Conservation (phyloP, 2,888 invertebrate genomes). For the Sabatieria punctata region DNA sequence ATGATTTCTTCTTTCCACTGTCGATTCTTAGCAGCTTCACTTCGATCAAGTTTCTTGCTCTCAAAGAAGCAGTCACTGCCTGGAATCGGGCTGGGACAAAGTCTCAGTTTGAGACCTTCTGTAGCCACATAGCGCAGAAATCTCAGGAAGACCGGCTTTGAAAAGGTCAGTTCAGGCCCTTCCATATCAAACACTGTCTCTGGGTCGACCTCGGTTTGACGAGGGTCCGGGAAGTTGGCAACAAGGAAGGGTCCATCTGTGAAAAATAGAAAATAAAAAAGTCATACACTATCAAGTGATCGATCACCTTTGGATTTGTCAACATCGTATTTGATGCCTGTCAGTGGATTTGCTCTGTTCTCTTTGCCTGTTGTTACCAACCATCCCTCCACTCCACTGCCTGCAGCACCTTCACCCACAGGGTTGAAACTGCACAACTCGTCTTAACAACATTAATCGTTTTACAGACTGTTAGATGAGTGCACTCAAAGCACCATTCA, state of each 20-base stretch:
- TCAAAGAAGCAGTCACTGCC: neutral
- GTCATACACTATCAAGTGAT: too few species aligned
- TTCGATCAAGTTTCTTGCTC: neutral
- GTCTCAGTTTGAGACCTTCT: conserved; percentile 1
- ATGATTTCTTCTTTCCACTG: neutral
- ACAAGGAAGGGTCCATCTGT: conserved; percentile 3
- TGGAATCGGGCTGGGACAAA: neutral
- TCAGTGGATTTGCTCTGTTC: conserved; percentile 1
- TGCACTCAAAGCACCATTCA: too few species aligned
- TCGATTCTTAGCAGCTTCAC: neutral
- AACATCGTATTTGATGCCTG: neutral
- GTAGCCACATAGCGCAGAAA: conserved; percentile 5
- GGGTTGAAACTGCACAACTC: conserved; percentile 1
- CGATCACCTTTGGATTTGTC: neutral
- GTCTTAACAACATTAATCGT: too few species aligned
- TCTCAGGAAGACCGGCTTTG: neutral
- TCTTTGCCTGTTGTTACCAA: neutral
- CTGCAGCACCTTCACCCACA: neutral
- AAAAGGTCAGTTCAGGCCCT: neutral
- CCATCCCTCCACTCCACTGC: neutral
- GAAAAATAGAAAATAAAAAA: too few species aligned
- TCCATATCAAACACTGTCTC: neutral
- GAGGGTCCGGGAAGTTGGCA: conserved; percentile 5
- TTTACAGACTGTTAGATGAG: too few species aligned
- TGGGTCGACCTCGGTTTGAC: neutral